A percentile compares a stretch with the other conserved stretches of the same genome.
phyloP scores from a whole-genome alignment of 2,113 vertebrate genomes.

The Hipposideros armiger region DNA sequence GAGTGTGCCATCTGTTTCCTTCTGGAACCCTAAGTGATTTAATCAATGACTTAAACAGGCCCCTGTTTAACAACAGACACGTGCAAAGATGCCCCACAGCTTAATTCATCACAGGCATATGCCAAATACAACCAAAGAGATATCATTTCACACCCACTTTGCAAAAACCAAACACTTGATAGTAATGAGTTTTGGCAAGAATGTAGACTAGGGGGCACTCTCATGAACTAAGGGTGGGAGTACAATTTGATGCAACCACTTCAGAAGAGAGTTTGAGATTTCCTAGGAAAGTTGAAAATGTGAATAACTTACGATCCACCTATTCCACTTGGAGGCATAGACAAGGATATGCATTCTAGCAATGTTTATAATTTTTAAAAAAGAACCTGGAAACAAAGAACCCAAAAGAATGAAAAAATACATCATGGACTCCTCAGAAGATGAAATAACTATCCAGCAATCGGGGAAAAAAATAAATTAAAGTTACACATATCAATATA shows the following conservation, averaged over 20 bases:
- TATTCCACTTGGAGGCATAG: background rate
- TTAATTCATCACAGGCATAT: background rate
- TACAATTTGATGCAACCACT: background rate
- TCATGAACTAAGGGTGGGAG: background rate
- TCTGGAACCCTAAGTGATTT: background rate
- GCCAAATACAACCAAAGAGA: background rate
- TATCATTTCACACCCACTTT: background rate
- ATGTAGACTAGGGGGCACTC: background rate
- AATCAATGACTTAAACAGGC: background rate
- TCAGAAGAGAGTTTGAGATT: constrained; percentile 4
- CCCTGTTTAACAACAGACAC: background rate
- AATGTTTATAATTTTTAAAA: background rate
- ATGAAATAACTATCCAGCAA: background rate
- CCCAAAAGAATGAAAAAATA: background rate
- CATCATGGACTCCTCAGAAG: no score
- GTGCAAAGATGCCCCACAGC: background rate
- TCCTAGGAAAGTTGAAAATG: background rate
- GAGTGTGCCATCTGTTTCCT: background rate
- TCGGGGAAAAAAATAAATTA: background rate
- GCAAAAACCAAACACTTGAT: background rate
- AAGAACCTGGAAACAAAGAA: background rate
- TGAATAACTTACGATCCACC: background rate
- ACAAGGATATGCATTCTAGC: background rate
- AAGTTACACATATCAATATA: background rate
- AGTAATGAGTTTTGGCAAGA: constrained; percentile 36